Evolutionary conservation across 2,113 vertebrate genomes (phyloP).

Genomic region (Triplophysa tibetana): DNA sequence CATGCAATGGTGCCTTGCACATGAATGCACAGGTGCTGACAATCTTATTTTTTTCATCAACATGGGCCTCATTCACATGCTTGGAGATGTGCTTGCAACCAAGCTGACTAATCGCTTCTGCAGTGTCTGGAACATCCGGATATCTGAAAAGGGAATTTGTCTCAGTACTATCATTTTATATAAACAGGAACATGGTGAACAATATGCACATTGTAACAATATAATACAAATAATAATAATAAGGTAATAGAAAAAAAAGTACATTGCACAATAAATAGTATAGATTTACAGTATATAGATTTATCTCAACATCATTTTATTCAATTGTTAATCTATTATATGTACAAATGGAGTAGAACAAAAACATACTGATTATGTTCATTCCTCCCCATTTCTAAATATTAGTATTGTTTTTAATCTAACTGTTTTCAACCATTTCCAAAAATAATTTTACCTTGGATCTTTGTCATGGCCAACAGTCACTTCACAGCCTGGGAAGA

Average conservation of each 20-base stretch:
- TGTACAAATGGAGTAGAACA: too few relatives aligned
- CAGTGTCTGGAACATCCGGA: conserved; percentile 73
- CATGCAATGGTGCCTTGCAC: conserved; percentile 76
- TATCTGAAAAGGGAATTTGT: conserved; percentile 66
- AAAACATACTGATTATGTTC: too few relatives aligned
- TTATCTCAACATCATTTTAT: too few relatives aligned
- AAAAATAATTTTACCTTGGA: conserved; percentile 60
- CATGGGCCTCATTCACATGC: conserved; percentile 73
- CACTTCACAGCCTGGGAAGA: conserved; percentile 80
- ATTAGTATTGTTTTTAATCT: neutral
- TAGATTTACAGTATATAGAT: too few relatives aligned
- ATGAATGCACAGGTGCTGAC: conserved; percentile 79
- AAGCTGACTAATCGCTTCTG: conserved; percentile 72
- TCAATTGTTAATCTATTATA: too few relatives aligned
- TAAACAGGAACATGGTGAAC: neutral
- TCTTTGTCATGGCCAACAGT: conserved; percentile 75
- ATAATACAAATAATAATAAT: neutral
- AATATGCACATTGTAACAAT: neutral
- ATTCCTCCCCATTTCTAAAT: neutral
- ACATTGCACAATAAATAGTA: too few relatives aligned
- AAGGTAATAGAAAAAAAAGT: too few relatives aligned
- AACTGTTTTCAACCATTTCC: neutral
- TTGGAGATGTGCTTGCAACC: conserved; percentile 76
- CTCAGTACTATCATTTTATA: neutral
- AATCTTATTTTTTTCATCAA: conserved; percentile 77